These are phyloP conservation scores for Apostichopus leukothele DNA, from an alignment of 53 echinoderm and acorn worm species.

Conservation along the genomic window DNA sequence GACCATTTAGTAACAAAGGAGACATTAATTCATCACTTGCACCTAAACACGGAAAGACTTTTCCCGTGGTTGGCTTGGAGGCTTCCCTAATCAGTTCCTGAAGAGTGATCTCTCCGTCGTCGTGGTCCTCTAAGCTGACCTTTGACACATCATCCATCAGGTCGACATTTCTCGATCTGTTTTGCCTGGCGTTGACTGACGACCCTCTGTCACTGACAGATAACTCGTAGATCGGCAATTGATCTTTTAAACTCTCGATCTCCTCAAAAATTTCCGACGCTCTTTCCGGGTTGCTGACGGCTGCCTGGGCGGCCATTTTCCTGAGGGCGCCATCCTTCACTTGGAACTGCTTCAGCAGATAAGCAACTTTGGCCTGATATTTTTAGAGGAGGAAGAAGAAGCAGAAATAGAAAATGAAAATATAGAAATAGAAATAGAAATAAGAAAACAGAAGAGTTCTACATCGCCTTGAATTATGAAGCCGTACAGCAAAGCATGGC, in stretches of 20 bases:
- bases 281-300: slow-evolving; percentile 58
- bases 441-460: too few relatives aligned
- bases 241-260: slow-evolving; percentile 58
- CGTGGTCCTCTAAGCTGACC: background rate
- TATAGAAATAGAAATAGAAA: too few relatives aligned
- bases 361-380: slow-evolving; percentile 88
- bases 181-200: background rate
- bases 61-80: slow-evolving; percentile 25
- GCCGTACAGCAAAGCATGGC: too few relatives aligned
- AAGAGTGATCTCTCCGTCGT: slow-evolving; percentile 14
- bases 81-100: slow-evolving; percentile 43
- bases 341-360: slow-evolving; percentile 84
- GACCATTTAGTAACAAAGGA: background rate
- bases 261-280: slow-evolving; percentile 66
- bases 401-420: too few relatives aligned
- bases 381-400: too few relatives aligned
- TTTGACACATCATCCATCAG: background rate
- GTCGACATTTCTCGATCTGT: background rate
- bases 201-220: background rate
- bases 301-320: slow-evolving; percentile 72
- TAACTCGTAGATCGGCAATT: background rate
- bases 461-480: too few relatives aligned
- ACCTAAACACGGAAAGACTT: background rate
- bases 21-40: background rate
- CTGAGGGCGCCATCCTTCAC: slow-evolving; percentile 76